Base-by-base conservation (phyloP, 2,888 invertebrate genomes). In the Pollenia griseotomentosa region DNA sequence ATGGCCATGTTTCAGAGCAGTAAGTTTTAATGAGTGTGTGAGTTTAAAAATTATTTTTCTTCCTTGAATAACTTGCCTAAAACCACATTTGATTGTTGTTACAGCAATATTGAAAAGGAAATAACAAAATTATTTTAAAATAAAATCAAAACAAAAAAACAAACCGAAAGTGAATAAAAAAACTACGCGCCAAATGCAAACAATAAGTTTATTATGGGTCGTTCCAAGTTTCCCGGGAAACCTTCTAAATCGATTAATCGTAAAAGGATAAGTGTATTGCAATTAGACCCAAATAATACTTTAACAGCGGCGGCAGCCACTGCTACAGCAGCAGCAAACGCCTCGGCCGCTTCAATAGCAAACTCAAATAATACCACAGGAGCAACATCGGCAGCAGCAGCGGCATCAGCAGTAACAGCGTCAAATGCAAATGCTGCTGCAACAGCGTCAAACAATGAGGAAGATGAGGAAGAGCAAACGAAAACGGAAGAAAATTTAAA, bases 171-270 rank as follows among this genome's bases (percentile, higher is more conserved):
- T 33, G 8, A 77, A 19, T 73, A 4, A 55, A n/a, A 81, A 83
- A 83, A 87, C 74, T 84, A 63, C 77, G 81, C 87, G 87, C 87
- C 87, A 87, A 87, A 87, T 87, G 87, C 84, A 78, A 87, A 78
- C 48, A 87, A 85, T 83, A 73, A 87, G 74, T 70, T 84, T 87
- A 89, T 88, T 88, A 93, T 93, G 93, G 93, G 93, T 90, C 93
- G 92, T 89, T 93, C 94, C 85, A 94, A 94, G 91, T 97, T 97
- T 95, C 97, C 97, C 93, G 97, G 97, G 93, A 97, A 97, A 95
- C 97, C 97, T 94, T 96, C 96, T 91, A 97, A 97, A 95, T 96
- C 96, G 94, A 96, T 96, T 93, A 96, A 96, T 94, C 96, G 96
- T 95, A 97, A 96, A 94, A 96, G 97, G 94, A 95, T 97, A 92